Percentiles rank a stretch among this genome's conserved stretches.
Evolutionary conservation across 2,888 invertebrate genomes (phyloP).

Genomic region (Helicoverpa assulta): DNA sequence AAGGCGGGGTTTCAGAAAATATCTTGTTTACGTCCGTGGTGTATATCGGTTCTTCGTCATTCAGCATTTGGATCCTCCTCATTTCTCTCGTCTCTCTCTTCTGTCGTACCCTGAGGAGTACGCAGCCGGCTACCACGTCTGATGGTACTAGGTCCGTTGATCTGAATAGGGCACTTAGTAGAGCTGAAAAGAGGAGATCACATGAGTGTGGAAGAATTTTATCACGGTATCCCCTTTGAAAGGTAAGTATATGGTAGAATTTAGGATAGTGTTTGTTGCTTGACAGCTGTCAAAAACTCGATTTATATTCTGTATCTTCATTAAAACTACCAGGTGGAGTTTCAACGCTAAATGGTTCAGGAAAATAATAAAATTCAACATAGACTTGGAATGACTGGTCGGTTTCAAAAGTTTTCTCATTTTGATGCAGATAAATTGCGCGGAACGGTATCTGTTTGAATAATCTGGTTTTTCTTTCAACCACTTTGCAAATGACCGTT

Average conservation of each 20-base stretch:
- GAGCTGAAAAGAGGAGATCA: constrained; percentile 83
- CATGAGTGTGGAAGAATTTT: background rate
- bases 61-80: constrained; percentile 91
- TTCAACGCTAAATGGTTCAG: constrained; percentile 12
- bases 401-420: constrained; percentile 37
- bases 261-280: background rate
- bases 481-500: constrained; percentile 18
- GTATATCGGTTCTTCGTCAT: constrained; percentile 92
- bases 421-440: constrained; percentile 29
- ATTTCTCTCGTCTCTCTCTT: constrained; percentile 93
- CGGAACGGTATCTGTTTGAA: constrained; percentile 73
- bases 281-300: background rate
- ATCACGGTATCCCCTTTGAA: too few relatives aligned
- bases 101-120: constrained; percentile 94
- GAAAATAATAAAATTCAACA: constrained; percentile 40
- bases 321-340: constrained; percentile 2
- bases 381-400: constrained; percentile 27
- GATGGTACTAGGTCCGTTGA: constrained; percentile 96
- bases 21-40: constrained; percentile 91
- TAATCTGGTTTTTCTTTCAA: constrained; percentile 34
- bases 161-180: constrained; percentile 94
- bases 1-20: constrained; percentile 92
- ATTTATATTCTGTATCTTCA: background rate
- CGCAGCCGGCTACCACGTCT: constrained; percentile 96
- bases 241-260: too few relatives aligned